These are phyloP conservation scores for Mylabris sibirica DNA, from an alignment of 2,888 invertebrate genomes.

Conservation along the genomic window DNA sequence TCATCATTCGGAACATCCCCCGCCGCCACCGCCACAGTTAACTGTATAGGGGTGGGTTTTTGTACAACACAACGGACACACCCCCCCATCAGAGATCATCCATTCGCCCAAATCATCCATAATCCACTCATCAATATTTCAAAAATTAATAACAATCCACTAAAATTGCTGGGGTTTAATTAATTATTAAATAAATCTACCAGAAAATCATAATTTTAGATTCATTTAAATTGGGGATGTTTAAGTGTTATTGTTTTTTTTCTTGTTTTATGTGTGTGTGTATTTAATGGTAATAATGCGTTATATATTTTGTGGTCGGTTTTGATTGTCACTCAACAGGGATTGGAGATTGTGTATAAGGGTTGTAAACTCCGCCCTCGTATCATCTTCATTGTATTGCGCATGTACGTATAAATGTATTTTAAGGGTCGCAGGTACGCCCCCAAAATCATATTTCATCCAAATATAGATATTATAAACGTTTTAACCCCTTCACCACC, in stretches of 20 bases:
- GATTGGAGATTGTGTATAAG: conserved; percentile 50
- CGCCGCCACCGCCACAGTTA: conserved; percentile 46
- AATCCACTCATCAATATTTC: background rate
- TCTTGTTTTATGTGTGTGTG: conserved; percentile 36
- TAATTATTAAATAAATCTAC: background rate
- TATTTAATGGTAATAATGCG: conserved; percentile 54
- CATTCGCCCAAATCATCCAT: background rate
- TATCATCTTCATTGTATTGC: conserved; percentile 44
- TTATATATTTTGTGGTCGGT: conserved; percentile 48
- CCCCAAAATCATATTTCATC: conserved; percentile 52
- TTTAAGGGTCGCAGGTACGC: conserved; percentile 50
- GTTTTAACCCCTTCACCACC: conserved; percentile 31
- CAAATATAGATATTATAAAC: background rate
- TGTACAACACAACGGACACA: conserved; percentile 48
- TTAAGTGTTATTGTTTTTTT: conserved; percentile 1
- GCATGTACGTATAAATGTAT: conserved; percentile 41
- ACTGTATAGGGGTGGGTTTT: conserved; percentile 53
- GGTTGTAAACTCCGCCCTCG: conserved; percentile 47
- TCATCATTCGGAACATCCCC: conserved; percentile 45
- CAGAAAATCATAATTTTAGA: background rate
- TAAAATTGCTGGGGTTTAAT: background rate
- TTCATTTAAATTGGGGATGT: background rate
- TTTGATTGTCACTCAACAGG: conserved; percentile 51
- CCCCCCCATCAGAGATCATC: conserved; percentile 50
- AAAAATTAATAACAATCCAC: background rate